Conservation (phyloP, 2,113 vertebrate genomes). For the Oncorhynchus nerka region DNA sequence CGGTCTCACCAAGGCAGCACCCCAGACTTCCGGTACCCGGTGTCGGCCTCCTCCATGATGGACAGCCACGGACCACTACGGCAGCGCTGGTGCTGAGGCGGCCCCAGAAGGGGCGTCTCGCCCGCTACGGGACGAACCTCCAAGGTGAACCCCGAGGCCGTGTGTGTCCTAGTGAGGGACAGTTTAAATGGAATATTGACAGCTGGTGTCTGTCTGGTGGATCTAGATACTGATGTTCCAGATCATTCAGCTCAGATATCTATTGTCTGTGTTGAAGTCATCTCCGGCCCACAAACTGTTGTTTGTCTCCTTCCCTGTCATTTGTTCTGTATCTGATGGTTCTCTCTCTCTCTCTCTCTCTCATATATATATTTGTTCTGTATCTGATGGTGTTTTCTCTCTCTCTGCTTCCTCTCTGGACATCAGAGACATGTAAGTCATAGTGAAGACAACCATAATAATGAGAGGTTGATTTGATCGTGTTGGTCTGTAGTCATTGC, state of each 20-base stretch:
- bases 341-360: conserved; percentile 49
- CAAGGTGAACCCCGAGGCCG: conserved; percentile 73
- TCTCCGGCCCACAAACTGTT: neutral
- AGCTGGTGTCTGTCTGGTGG: too few species aligned
- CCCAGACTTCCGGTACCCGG: conserved; percentile 89
- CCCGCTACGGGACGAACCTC: conserved; percentile 90
- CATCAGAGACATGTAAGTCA: conserved; percentile 74
- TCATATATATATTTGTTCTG: neutral
- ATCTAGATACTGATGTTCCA: too few species aligned
- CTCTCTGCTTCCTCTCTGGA: conserved; percentile 63
- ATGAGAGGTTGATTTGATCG: neutral
- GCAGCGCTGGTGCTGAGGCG: conserved; percentile 84
- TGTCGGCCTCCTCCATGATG: conserved; percentile 78
- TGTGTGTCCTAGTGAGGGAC: neutral
- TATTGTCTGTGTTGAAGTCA: neutral
- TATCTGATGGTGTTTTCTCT: conserved; percentile 20
- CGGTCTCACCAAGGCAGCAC: conserved; percentile 83
- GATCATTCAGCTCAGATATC: too few species aligned
- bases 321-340: conserved; percentile 9
- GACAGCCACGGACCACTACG: conserved; percentile 83
- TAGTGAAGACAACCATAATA: neutral
- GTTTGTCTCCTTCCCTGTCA: neutral
- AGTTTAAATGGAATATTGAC: neutral
- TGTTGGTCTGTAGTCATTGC: neutral
- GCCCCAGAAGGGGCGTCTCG: conserved; percentile 89